These are phyloP conservation scores for Stictocephala bisonia DNA, from an alignment of 2,888 invertebrate species.

Conservation along the genomic window DNA sequence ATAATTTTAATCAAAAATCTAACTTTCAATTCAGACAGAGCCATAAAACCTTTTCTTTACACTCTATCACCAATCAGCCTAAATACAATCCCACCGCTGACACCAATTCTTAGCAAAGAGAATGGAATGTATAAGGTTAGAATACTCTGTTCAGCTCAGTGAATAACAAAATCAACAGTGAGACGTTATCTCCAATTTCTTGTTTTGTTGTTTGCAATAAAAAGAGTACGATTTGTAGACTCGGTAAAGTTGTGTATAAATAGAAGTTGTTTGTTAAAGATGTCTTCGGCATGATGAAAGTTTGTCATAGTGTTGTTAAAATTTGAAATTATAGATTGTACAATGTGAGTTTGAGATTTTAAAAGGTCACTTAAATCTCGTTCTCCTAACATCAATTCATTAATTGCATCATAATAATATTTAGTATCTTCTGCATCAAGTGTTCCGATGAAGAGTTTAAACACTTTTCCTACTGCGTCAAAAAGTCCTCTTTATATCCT, in stretches of 20 bases:
- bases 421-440: neutral
- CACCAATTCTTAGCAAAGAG: no score
- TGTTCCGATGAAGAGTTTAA: no score
- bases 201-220: no score
- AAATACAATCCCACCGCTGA: no score
- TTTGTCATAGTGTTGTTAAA: conserved; percentile 1
- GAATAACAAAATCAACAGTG: neutral
- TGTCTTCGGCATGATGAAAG: neutral
- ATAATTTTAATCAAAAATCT: no score
- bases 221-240: neutral
- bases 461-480: no score
- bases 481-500: no score
- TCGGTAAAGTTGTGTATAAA: no score
- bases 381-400: neutral
- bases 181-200: neutral
- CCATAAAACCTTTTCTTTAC: no score
- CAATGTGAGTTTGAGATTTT: neutral
- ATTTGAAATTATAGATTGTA: neutral
- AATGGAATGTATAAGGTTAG: neutral
- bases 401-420: neutral
- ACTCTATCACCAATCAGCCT: no score
- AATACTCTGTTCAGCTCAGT: conserved; percentile 1
- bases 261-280: neutral
- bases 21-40: no score
- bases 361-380: neutral